A percentile compares a stretch with the other conserved stretches of the same genome.
phyloP scores from a whole-genome alignment of 2,888 invertebrate species.

The Cacoxenus indagator region DNA sequence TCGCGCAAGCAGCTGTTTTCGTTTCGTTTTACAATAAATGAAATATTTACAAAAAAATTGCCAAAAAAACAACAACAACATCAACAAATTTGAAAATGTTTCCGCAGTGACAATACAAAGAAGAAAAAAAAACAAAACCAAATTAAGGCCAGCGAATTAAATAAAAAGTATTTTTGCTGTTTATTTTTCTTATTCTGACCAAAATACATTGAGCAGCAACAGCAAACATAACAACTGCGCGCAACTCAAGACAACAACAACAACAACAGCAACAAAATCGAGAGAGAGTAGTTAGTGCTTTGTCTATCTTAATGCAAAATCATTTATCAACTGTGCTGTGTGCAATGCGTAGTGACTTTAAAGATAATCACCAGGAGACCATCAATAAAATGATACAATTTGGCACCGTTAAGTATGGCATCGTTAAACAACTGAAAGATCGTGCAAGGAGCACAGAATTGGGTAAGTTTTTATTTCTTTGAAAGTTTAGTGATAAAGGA shows the following conservation, averaged over 20 bases:
- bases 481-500: not conserved
- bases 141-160: not conserved
- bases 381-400: constrained; percentile 76
- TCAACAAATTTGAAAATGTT: not conserved
- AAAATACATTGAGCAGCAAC: not conserved
- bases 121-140: not conserved
- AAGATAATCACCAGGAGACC: constrained; percentile 71
- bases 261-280: not conserved
- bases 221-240: not conserved
- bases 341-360: constrained; percentile 72
- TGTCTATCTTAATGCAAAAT: constrained; percentile 64
- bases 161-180: not conserved
- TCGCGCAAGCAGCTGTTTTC: constrained; percentile 3
- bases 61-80: constrained; percentile 17
- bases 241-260: not conserved
- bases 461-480: constrained; percentile 56
- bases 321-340: constrained; percentile 66
- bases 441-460: constrained; percentile 69
- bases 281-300: not conserved
- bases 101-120: constrained; percentile 14
- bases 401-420: constrained; percentile 77
- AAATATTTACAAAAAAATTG: not conserved
- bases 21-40: not conserved
- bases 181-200: too few species aligned
- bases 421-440: constrained; percentile 72